Evolutionary conservation across 2,888 invertebrate species (phyloP).

Genomic region (Dysmachus trigonus): DNA sequence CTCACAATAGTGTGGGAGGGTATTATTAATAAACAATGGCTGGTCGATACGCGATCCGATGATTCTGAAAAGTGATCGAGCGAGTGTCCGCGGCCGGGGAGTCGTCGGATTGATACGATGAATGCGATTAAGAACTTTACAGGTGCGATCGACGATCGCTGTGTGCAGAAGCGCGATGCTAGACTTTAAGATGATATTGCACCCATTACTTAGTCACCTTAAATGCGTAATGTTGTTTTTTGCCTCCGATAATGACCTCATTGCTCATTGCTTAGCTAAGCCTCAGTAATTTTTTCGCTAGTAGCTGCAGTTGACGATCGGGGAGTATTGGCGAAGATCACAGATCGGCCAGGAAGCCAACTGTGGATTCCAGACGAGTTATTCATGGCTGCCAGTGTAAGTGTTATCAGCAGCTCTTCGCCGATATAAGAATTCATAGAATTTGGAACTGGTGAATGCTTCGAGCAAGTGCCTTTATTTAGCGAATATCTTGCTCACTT

Average conservation of each 20-base stretch:
- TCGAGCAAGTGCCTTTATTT: not conserved
- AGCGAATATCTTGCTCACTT: not conserved
- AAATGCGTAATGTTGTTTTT: not conserved
- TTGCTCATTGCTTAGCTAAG: not conserved
- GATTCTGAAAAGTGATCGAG: not conserved
- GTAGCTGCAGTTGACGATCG: not conserved
- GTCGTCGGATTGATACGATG: not conserved
- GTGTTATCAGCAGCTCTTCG: not conserved
- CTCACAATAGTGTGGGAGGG: not conserved
- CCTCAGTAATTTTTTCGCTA: not conserved
- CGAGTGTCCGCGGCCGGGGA: not conserved
- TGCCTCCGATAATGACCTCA: conserved; percentile 1
- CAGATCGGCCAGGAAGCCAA: not conserved
- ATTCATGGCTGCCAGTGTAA: not conserved
- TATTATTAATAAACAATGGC: not conserved
- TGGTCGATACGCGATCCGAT: not conserved
- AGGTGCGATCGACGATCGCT: not conserved
- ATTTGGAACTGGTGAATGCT: not conserved
- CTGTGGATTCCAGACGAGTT: not conserved
- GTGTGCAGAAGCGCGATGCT: not conserved
- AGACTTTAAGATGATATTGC: not conserved
- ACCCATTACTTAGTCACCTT: not conserved
- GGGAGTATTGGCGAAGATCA: not conserved
- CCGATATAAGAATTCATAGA: not conserved
- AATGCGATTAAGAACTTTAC: not conserved